Conservation (phyloP, 2,888 invertebrate species). For the Thereva nobilitata region DNA sequence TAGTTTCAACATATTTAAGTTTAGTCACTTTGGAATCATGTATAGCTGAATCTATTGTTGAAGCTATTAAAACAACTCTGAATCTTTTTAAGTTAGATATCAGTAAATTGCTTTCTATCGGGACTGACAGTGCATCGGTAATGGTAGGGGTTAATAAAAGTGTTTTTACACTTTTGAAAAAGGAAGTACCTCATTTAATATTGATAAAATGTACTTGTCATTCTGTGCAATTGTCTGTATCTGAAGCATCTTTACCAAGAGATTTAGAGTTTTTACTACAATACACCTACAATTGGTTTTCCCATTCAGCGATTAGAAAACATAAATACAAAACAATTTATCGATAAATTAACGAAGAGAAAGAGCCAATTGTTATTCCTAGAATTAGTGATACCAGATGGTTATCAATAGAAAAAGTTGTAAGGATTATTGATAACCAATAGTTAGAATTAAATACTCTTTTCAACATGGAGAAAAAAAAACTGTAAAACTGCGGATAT, state of each 20-base stretch:
- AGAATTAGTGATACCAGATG: constrained; percentile 44
- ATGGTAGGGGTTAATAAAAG: constrained; percentile 30
- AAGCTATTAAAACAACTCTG: not conserved
- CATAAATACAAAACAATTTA: constrained; percentile 42
- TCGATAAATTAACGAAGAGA: constrained; percentile 44
- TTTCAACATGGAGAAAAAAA: too few relatives aligned
- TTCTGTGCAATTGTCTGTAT: constrained; percentile 7
- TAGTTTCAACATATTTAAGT: constrained; percentile 2
- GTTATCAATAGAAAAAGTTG: too few relatives aligned
- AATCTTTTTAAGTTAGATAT: constrained; percentile 9
- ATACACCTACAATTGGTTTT: constrained; percentile 42
- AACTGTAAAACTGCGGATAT: too few relatives aligned
- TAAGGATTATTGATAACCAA: too few relatives aligned
- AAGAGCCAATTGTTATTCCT: constrained; percentile 45
- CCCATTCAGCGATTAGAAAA: constrained; percentile 23
- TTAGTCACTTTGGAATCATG: not conserved
- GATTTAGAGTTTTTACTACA: constrained; percentile 28
- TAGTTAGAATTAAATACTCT: too few relatives aligned
- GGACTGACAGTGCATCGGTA: constrained; percentile 26
- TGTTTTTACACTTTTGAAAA: not conserved
- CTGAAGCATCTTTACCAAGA: constrained; percentile 4
- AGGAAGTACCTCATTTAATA: constrained; percentile 1
- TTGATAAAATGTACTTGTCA: constrained; percentile 20
- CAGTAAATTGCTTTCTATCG: constrained; percentile 1
- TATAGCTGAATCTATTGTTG: constrained; percentile 6